Base-by-base conservation (phyloP, 2,888 invertebrate genomes). In the Pollenia labialis region DNA sequence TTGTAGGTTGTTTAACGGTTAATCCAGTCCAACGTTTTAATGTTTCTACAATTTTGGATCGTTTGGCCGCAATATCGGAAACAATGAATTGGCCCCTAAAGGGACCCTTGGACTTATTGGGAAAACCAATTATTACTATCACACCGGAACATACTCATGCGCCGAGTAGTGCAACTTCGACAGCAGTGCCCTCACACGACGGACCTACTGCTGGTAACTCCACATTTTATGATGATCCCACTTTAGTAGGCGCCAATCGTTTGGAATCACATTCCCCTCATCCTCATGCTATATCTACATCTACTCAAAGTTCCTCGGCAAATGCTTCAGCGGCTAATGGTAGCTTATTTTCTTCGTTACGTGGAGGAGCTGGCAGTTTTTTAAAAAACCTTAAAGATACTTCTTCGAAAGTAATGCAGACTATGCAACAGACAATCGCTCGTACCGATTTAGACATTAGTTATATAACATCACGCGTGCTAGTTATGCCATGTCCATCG, bases 401-500 rank as follows among this genome's bases (percentile, higher is more conserved):
- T 0, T 98, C 99, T 23, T 97, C 96, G 52, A 99, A 98, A 94
- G 98, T 99, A 58, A 98, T 99, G 96, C 98, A 99, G 92, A 97
- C 98, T 52, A 97, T 99, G 88, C 98, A 98, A 93, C 97, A 98
- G 95, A 96, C 96, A 64, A 98, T 98, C 93, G 97, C 96, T 48
- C 95, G 97, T 89, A 96, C 96, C 71, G 98, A 98, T 93, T 94
- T 99, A 91, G 99, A 99, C 92, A 96, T 98, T 79, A 97, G 96
- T 91, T 98, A 98, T 93, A 95, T 99, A 88, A 99, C 99, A 11
- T 97, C 98, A 71, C 95, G 98, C 81, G 94, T 99, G 80, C 95
- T 97, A 90, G 97, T 98, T 18, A 98, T 99, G 98, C 98, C 99
- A 8, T 98, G 96, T 92, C 98, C 99, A 1, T 98, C 97, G 0